A percentile compares a stretch with the other conserved stretches of the same genome.
Conservation (phyloP, 2,797 vertebrate species). For the Eidolon dupreanum region DNA sequence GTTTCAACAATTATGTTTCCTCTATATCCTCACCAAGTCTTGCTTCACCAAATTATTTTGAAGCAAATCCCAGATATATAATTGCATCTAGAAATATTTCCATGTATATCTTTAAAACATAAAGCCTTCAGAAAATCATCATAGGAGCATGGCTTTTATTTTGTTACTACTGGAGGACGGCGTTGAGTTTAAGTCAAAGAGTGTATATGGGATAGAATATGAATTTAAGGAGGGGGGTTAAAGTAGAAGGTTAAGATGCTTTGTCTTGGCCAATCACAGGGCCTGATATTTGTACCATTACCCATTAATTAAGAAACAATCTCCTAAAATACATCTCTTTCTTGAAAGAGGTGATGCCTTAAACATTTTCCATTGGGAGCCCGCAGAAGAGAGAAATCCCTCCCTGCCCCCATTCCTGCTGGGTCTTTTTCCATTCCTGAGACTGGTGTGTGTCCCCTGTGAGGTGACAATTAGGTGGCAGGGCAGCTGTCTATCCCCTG, state of each 20-base stretch:
- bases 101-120: neutral
- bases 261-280: neutral
- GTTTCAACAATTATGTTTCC: neutral
- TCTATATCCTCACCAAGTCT: neutral
- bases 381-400: neutral
- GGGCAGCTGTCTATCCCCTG: neutral
- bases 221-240: neutral
- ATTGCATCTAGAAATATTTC: neutral
- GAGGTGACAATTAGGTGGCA: neutral
- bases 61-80: neutral
- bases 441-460: neutral
- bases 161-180: neutral
- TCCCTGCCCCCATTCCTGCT: neutral
- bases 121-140: neutral
- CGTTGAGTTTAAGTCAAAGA: fast-evolving
- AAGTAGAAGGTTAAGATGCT: neutral
- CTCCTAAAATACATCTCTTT: neutral
- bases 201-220: neutral
- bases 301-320: neutral
- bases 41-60: neutral
- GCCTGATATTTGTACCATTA: neutral
- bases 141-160: neutral
- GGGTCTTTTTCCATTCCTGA: neutral
- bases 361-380: neutral
- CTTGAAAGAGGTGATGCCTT: neutral